Evolutionary conservation across 1,140 invertebrate species (phyloP).

Genomic region (Platorchestia sp.): DNA sequence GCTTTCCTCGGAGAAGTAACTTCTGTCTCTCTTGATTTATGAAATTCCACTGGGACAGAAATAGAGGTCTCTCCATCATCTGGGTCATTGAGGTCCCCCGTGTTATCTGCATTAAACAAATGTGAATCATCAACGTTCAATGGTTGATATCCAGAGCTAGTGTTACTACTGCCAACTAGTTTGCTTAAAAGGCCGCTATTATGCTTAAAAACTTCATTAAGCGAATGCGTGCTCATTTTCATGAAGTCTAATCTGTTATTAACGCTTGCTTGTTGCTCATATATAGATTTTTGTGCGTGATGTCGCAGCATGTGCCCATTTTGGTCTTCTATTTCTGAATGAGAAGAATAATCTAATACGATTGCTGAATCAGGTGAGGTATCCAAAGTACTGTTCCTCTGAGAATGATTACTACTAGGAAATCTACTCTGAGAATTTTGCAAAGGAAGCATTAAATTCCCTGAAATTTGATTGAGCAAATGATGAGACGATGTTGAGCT

Average conservation of each 20-base stretch:
- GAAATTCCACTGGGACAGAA: background rate
- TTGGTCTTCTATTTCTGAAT: conserved; percentile 35
- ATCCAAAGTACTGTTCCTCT: conserved; percentile 16
- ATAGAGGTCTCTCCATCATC: conserved; percentile 20
- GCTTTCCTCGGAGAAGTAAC: conserved; percentile 40
- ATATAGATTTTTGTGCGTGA: background rate
- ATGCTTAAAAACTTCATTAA: conserved; percentile 25
- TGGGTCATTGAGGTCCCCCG: conserved; percentile 4
- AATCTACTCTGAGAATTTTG: background rate
- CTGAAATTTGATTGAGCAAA: conserved; percentile 42
- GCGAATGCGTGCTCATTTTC: conserved; percentile 47
- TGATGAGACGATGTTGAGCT: background rate
- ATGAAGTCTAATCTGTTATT: conserved; percentile 40
- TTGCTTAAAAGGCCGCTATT: conserved; percentile 37
- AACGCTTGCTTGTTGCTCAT: conserved; percentile 1
- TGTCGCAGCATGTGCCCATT: conserved; percentile 1
- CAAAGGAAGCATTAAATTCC: conserved; percentile 40
- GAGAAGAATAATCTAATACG: conserved; percentile 36
- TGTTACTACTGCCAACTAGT: conserved; percentile 21
- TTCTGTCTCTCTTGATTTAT: conserved; percentile 29
- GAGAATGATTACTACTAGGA: conserved; percentile 18
- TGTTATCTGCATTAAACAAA: background rate
- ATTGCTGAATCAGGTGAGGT: conserved; percentile 27
- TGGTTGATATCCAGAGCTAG: conserved; percentile 8
- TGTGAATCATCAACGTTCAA: conserved; percentile 41